Evolutionary conservation across 2,113 vertebrate genomes (phyloP).

Genomic region (Leptocoma aspasia): DNA sequence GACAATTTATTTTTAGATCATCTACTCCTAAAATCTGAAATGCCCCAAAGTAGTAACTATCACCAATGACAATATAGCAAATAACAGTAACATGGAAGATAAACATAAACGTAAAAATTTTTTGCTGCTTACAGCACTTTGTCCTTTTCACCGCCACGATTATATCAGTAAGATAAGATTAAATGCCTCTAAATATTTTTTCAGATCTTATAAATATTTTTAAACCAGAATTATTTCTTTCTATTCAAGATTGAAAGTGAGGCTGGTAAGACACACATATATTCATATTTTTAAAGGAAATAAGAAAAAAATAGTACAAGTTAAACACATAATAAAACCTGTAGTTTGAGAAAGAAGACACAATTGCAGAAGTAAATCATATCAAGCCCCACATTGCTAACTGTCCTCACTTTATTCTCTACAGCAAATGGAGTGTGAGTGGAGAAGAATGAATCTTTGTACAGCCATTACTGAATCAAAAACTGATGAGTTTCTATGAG

Average conservation of each 20-base stretch:
- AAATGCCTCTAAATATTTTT: background rate
- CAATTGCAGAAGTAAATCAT: background rate
- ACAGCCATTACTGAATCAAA: background rate
- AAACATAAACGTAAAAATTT: background rate
- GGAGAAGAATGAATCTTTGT: background rate
- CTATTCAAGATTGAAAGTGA: background rate
- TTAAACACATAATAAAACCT: background rate
- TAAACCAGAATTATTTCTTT: background rate
- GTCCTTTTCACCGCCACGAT: background rate
- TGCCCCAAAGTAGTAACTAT: background rate
- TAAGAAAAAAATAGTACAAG: background rate
- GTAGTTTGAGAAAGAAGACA: background rate
- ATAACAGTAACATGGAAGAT: background rate
- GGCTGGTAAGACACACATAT: background rate
- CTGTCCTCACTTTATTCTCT: background rate
- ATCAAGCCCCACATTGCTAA: background rate
- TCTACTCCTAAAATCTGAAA: background rate
- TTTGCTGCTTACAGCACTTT: background rate
- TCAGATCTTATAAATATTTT: background rate
- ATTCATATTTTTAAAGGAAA: background rate
- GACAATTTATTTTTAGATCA: background rate
- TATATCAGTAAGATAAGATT: background rate
- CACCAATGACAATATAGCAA: background rate
- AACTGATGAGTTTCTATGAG: background rate
- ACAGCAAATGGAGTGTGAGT: background rate